These are phyloP conservation scores for Proisotoma minuta DNA, from an alignment of 2,888 invertebrate species.

Conservation along the genomic window DNA sequence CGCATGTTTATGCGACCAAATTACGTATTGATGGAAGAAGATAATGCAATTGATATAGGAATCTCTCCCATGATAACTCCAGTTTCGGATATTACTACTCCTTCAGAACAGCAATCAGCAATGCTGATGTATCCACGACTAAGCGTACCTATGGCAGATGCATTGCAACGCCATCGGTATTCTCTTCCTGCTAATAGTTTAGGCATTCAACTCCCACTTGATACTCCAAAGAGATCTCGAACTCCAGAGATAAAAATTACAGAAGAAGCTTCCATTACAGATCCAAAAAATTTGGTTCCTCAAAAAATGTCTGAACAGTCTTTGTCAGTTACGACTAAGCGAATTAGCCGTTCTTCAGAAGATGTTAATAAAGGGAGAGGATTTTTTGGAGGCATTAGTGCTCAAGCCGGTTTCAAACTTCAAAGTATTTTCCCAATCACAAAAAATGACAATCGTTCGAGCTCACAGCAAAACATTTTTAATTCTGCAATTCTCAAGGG, in stretches of 20 bases:
- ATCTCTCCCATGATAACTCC: constrained; percentile 14
- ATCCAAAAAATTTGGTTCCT: constrained; percentile 34
- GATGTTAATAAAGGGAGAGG: constrained; percentile 33
- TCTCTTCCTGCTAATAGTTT: constrained; percentile 44
- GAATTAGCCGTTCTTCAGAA: constrained; percentile 45
- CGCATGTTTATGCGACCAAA: constrained; percentile 9
- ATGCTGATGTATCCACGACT: constrained; percentile 19
- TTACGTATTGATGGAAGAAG: constrained; percentile 13
- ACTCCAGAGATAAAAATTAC: constrained; percentile 64
- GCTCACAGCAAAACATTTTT: constrained; percentile 56
- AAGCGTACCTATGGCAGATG: constrained; percentile 13
- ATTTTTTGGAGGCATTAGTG: not conserved
- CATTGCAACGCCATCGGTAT: constrained; percentile 34
- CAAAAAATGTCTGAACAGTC: not conserved
- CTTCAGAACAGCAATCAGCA: constrained; percentile 23
- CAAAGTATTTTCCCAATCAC: not conserved
- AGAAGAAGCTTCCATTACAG: constrained; percentile 47
- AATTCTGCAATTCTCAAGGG: constrained; percentile 60
- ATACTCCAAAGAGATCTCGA: constrained; percentile 50
- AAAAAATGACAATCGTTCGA: constrained; percentile 59
- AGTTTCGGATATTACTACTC: constrained; percentile 21
- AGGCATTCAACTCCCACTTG: constrained; percentile 10
- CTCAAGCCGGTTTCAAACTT: not conserved
- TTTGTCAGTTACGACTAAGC: constrained; percentile 10
- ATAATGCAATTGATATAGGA: not conserved